Conservation (phyloP, 1,140 invertebrate species). For the Micrasema longulum region DNA sequence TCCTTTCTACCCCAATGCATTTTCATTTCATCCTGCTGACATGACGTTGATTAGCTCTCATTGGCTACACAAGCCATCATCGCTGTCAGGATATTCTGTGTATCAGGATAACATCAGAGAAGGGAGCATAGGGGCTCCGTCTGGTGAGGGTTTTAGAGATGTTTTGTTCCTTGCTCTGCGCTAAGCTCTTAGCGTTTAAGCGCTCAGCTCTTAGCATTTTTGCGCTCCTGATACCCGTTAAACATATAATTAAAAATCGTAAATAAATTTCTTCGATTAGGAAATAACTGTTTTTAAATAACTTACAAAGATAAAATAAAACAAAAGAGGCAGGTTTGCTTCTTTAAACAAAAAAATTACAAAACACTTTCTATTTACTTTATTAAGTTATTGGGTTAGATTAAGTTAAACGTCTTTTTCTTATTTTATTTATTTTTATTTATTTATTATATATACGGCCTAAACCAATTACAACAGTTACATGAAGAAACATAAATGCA, state of each 20-base stretch:
- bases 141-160: neutral
- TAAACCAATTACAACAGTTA: no score
- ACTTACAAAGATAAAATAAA: neutral
- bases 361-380: no score
- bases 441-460: no score
- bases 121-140: neutral
- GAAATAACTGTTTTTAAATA: neutral
- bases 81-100: slow-evolving; percentile 40
- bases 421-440: no score
- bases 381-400: no score
- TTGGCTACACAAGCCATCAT: slow-evolving; percentile 53
- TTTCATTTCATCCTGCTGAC: slow-evolving; percentile 54
- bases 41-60: slow-evolving; percentile 55
- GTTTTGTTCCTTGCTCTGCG: neutral
- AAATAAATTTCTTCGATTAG: neutral
- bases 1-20: slow-evolving; percentile 28
- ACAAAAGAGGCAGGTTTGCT: no score
- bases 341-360: no score
- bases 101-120: slow-evolving; percentile 41
- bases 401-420: no score
- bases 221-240: slow-evolving; percentile 7
- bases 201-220: neutral
- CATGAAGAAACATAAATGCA: no score
- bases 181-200: neutral
- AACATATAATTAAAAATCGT: no score